Evolutionary conservation across 2,113 vertebrate species (phyloP).

Genomic region (Etia nguti): DNA sequence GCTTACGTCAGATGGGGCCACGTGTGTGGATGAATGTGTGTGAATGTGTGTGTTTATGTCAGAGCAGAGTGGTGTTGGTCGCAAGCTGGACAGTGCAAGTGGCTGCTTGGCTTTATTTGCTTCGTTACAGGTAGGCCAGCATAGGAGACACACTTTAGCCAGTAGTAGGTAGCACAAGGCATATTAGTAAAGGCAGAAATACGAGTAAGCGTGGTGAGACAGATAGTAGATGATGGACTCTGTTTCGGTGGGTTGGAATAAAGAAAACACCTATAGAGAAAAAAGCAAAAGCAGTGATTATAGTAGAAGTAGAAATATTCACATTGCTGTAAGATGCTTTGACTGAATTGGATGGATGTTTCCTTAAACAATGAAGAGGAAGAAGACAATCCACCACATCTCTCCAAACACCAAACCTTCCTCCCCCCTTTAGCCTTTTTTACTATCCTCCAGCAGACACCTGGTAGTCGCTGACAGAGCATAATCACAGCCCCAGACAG

Average conservation of each 20-base stretch:
- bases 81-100: slow-evolving; percentile 11
- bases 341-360: background rate
- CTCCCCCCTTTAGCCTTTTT: background rate
- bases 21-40: slow-evolving; percentile 40
- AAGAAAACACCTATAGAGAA: background rate
- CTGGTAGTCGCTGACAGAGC: background rate
- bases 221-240: background rate
- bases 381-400: background rate
- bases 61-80: slow-evolving; percentile 20
- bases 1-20: slow-evolving; percentile 64
- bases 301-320: background rate
- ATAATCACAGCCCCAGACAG: background rate
- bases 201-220: background rate
- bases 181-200: background rate
- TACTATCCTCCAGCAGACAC: background rate
- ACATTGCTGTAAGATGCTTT: background rate
- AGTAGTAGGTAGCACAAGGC: background rate
- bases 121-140: background rate
- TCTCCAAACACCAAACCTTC: background rate
- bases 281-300: background rate
- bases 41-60: slow-evolving; percentile 34
- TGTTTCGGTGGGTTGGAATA: background rate
- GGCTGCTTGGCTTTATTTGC: background rate
- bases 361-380: background rate
- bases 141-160: background rate